Conservation (phyloP, 2,888 invertebrate genomes). For the Platycnemis pennipes region DNA sequence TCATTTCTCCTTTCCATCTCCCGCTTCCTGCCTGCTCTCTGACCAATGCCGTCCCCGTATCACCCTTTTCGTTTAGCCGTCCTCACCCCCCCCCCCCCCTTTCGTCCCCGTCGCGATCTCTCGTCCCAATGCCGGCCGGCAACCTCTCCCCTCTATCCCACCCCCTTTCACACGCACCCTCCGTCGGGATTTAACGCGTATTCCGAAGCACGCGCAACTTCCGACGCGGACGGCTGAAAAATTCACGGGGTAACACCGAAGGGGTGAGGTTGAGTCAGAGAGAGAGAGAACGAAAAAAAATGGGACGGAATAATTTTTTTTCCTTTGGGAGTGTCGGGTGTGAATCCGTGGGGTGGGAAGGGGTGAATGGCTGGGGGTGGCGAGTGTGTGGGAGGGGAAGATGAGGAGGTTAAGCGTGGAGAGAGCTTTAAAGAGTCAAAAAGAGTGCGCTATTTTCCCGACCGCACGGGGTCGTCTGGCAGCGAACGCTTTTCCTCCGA, state of each 20-base stretch:
- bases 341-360: neutral
- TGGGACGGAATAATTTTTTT: neutral
- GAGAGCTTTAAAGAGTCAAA: constrained; percentile 32
- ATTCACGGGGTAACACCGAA: constrained; percentile 52
- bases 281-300: neutral
- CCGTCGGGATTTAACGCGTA: constrained; percentile 51
- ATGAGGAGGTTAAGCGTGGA: neutral
- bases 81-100: neutral
- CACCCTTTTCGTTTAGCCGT: neutral
- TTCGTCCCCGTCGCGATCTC: neutral
- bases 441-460: constrained; percentile 5
- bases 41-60: neutral
- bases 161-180: neutral
- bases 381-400: neutral
- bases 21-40: neutral
- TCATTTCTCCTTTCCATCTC: neutral
- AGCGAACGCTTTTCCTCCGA: neutral
- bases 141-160: neutral
- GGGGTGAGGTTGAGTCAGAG: neutral
- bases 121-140: neutral
- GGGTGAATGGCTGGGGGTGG: neutral
- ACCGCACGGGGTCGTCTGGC: constrained; percentile 16
- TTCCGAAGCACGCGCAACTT: constrained; percentile 54
- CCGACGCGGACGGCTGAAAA: constrained; percentile 56
- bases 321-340: neutral